These are phyloP conservation scores for Drosophila ironensis DNA, from an alignment of 1,140 invertebrate genomes.

Conservation along the genomic window DNA sequence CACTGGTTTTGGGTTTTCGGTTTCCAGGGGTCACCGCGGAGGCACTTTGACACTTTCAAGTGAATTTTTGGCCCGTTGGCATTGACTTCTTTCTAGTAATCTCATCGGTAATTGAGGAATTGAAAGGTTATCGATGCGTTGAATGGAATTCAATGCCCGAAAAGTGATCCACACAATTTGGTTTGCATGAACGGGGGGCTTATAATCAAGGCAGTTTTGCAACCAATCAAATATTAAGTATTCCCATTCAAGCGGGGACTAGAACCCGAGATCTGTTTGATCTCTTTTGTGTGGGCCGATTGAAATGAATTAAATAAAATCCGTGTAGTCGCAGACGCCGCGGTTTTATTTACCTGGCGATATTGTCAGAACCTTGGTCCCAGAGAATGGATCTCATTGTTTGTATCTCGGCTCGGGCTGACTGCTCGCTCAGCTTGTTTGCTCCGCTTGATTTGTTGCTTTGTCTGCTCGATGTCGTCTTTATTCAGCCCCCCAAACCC, in stretches of 20 bases:
- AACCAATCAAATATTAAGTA: background rate
- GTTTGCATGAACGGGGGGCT: too few species aligned
- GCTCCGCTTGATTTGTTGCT: conserved; percentile 9
- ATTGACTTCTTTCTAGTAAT: conserved; percentile 10
- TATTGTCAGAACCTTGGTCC: background rate
- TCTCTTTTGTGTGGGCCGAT: too few species aligned
- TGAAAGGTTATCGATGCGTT: conserved; percentile 3
- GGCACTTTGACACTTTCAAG: background rate
- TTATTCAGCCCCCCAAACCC: background rate
- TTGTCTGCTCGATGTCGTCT: conserved; percentile 2
- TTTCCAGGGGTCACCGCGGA: background rate
- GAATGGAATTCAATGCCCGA: background rate
- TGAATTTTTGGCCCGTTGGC: background rate
- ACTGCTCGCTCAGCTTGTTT: background rate
- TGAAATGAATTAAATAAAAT: too few species aligned
- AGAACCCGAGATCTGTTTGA: background rate
- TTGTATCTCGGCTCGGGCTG: background rate
- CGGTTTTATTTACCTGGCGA: background rate
- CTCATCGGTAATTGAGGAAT: too few species aligned
- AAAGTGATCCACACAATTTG: background rate
- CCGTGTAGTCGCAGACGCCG: too few species aligned
- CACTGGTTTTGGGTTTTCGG: background rate
- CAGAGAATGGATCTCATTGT: background rate
- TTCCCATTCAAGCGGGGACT: background rate
- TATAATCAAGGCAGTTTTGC: background rate